Evolutionary conservation across 2,888 invertebrate species (phyloP).

Genomic region (Leucoma salicis): DNA sequence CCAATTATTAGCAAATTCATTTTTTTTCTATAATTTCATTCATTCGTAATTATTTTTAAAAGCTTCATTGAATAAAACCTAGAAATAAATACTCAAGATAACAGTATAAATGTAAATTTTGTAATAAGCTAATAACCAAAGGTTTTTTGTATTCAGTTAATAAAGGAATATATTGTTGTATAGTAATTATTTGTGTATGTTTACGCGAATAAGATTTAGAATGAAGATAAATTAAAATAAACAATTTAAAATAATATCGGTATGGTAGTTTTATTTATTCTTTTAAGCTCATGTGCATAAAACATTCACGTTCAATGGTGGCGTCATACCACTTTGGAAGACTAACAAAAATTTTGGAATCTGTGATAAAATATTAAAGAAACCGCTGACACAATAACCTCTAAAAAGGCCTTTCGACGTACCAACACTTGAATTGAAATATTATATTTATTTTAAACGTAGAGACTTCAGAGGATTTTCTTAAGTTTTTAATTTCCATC

Average conservation of each 20-base stretch:
- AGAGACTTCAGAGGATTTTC: too few species aligned
- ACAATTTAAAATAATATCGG: constrained; percentile 56
- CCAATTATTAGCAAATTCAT: too few species aligned
- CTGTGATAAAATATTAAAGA: too few species aligned
- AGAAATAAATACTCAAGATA: constrained; percentile 51
- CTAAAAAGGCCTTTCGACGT: too few species aligned
- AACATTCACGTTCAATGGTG: too few species aligned
- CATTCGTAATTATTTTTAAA: constrained; percentile 7
- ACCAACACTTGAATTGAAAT: too few species aligned
- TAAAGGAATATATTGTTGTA: constrained; percentile 55
- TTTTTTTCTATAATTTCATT: background rate
- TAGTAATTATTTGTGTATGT: constrained; percentile 60
- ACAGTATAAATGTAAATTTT: constrained; percentile 49
- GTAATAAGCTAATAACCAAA: constrained; percentile 78
- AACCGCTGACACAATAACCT: too few species aligned
- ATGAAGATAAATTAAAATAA: constrained; percentile 72
- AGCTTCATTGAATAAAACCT: constrained; percentile 18
- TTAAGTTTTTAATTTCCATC: too few species aligned
- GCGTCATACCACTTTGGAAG: too few species aligned
- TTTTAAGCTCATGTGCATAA: background rate
- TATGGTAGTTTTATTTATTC: constrained; percentile 12
- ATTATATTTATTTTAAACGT: too few species aligned
- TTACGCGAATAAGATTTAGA: constrained; percentile 68
- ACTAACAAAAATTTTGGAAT: too few species aligned
- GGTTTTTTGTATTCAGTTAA: constrained; percentile 72